Percentiles rank a stretch among this genome's conserved stretches.
Evolutionary conservation across 2,888 invertebrate genomes (phyloP).

Genomic region (Elmis aenea): DNA sequence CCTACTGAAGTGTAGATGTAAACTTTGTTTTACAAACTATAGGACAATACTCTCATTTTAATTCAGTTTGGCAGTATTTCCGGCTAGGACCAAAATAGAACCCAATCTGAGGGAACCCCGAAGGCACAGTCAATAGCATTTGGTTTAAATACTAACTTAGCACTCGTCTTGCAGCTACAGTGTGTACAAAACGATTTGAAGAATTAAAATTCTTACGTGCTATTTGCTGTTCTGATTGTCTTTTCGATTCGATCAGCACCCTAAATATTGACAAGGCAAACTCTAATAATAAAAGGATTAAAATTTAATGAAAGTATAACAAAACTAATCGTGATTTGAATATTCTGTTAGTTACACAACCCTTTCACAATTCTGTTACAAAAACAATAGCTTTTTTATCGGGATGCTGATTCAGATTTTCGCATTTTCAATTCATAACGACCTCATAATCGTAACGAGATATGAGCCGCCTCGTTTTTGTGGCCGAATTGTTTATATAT

Average conservation of each 20-base stretch:
- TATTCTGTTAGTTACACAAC: conserved; percentile 9
- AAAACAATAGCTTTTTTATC: conserved; percentile 8
- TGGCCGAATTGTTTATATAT: too few relatives aligned
- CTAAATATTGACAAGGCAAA: conserved; percentile 26
- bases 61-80: conserved; percentile 27
- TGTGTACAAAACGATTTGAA: conserved; percentile 23
- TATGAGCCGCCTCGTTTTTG: too few relatives aligned
- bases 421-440: conserved; percentile 9
- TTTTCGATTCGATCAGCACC: too few relatives aligned
- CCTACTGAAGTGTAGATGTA: conserved; percentile 21
- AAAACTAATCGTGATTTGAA: conserved; percentile 25
- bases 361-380: conserved; percentile 7
- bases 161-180: conserved; percentile 21
- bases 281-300: conserved; percentile 34
- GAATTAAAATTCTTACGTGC: conserved; percentile 24
- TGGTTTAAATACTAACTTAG: conserved; percentile 26
- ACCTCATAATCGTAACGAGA: conserved; percentile 2
- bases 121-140: conserved; percentile 22
- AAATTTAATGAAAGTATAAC: conserved; percentile 38
- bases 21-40: conserved; percentile 21
- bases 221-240: conserved; percentile 14
- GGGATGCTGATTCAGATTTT: conserved; percentile 5
- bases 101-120: conserved; percentile 25
- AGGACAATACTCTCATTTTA: conserved; percentile 26
- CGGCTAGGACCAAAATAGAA: conserved; percentile 23